Base-by-base conservation (phyloP, 2,113 vertebrate genomes). In the Pomatostomus ruficeps region DNA sequence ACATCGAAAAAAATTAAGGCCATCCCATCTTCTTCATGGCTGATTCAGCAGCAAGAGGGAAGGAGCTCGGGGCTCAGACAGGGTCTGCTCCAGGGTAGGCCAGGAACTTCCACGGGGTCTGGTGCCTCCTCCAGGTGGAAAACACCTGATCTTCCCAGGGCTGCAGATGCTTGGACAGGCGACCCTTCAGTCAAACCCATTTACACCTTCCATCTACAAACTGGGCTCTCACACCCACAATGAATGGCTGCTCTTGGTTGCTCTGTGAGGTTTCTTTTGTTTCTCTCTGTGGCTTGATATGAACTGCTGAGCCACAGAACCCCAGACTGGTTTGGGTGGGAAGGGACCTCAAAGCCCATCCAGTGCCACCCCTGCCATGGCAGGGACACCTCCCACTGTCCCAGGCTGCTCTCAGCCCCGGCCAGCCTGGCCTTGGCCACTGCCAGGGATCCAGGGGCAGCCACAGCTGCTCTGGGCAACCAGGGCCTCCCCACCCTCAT, bases 321-420 rank as follows among this genome's bases (percentile, higher is more conserved):
- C 18, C 10, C 35, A 48, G 7, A 61, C 1, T 40, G 31, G 54
- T 48, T 15, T 54, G 54, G 38, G 38, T 22, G 1, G 28, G 28
- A 29, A 82, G 21, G 14, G 14, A 23, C 21, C 11, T 40, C 1
- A 26, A 31, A 74, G 13, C n/a, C 1, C 68, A 59, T 3, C 29
- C 45, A 14, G 29, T 45, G 0, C 59, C 68, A 24, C 4, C 21
- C 23, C 33, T 73, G 51, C 59, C 33, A 21, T 8, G 16, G 23
- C 52, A 74, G 52, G 45, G 59, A 67, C 59, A 45, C 28, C n/a
- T 52, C 0, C 42, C 52, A 67, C 45, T 8, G 0, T 45, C 61
- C 45, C 86, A 59, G 38, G 19, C 0, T 45, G 28, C 38, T 67
- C 61, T 61, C 4, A 63, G 21, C 9, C 35, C 48, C 1, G 0